phyloP scores from a whole-genome alignment of 2,113 vertebrate genomes.

The Clarias magur region DNA sequence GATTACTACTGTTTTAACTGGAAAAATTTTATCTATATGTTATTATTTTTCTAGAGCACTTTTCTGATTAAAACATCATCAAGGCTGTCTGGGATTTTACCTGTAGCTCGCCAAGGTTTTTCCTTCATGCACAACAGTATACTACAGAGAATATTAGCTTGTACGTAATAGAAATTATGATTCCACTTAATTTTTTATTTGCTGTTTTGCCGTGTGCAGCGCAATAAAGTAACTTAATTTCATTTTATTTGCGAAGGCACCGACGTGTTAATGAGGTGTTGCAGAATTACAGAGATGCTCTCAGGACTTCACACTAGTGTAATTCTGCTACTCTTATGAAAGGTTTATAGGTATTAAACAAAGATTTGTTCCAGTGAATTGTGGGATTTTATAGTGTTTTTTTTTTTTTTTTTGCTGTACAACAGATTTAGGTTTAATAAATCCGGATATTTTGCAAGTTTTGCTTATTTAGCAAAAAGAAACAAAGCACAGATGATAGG shows the following conservation, averaged over 20 bases:
- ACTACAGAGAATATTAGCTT: not conserved
- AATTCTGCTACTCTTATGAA: not conserved
- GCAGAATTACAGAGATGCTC: not conserved
- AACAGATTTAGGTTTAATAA: not conserved
- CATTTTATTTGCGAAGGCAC: not conserved
- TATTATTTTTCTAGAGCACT: not conserved
- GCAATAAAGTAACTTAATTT: not conserved
- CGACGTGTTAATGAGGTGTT: not conserved
- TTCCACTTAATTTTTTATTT: not conserved
- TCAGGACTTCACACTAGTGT: not conserved
- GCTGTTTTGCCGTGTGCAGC: not conserved
- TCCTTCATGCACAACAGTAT: not conserved
- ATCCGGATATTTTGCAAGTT: not conserved
- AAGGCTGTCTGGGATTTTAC: not conserved
- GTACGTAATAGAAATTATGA: not conserved
- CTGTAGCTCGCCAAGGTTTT: not conserved
- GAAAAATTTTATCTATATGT: not conserved
- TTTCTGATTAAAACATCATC: conserved; percentile 5
- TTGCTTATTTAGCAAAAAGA: not conserved
- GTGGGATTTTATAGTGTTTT: not conserved
- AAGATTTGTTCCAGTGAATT: not conserved
- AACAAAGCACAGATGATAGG: not conserved
- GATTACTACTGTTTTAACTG: not conserved
- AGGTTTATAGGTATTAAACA: not conserved
- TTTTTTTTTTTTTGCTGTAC: not conserved